These are phyloP conservation scores for Cepaea nemoralis DNA, from an alignment of 1,140 invertebrate genomes.

Conservation along the genomic window DNA sequence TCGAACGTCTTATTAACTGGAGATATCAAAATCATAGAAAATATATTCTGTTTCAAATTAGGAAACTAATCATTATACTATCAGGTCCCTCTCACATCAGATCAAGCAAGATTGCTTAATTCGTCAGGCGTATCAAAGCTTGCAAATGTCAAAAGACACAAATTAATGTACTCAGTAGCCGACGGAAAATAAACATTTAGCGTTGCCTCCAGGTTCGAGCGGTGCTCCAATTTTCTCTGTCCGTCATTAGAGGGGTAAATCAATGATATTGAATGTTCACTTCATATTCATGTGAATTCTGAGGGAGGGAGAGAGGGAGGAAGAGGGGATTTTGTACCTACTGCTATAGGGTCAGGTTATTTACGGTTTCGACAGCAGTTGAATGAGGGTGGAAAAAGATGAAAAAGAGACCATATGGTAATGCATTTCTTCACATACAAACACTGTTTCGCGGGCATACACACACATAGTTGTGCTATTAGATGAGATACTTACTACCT, in stretches of 20 bases:
- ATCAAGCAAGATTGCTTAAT: conserved; percentile 14
- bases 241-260: conserved; percentile 15
- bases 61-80: conserved; percentile 4
- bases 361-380: not conserved
- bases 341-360: not conserved
- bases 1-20: conserved; percentile 15
- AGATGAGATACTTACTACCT: no score
- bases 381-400: no score
- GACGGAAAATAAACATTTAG: conserved; percentile 12
- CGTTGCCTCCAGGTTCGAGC: conserved; percentile 5
- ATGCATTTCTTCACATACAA: no score
- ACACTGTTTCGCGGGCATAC: no score
- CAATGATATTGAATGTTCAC: conserved; percentile 18
- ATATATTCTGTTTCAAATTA: conserved; percentile 19
- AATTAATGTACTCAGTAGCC: conserved; percentile 26
- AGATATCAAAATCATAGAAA: not conserved
- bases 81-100: not conserved
- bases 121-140: conserved; percentile 17
- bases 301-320: not conserved
- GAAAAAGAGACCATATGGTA: no score
- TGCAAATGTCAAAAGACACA: conserved; percentile 16
- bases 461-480: no score
- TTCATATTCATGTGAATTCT: conserved; percentile 16
- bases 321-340: no score
- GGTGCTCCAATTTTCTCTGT: not conserved